Conservation (phyloP, 2,797 vertebrate species). For the Cynopterus sphinx region DNA sequence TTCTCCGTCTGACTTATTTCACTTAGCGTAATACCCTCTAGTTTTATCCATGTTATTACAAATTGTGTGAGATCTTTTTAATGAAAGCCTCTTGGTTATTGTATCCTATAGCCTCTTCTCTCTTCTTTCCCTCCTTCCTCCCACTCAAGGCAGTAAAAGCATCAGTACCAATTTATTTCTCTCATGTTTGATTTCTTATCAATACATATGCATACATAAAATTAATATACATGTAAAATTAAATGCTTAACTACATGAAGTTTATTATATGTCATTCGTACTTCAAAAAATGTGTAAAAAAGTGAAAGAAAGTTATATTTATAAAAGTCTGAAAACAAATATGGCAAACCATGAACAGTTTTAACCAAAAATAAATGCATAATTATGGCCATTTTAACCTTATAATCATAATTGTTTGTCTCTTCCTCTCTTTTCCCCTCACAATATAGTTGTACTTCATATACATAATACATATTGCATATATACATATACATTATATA, state of each 20-base stretch:
- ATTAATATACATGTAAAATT: not conserved
- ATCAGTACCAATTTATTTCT: not conserved
- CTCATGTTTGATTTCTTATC: not conserved
- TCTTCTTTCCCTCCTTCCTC: not conserved
- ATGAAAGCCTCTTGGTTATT: not conserved
- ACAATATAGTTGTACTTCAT: not conserved
- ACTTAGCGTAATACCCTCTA: too few species aligned
- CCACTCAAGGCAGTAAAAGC: not conserved
- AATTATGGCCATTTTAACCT: not conserved
- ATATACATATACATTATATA: not conserved
- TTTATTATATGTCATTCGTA: not conserved
- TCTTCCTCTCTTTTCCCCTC: not conserved
- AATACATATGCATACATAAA: not conserved
- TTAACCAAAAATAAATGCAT: not conserved
- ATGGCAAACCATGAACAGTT: not conserved
- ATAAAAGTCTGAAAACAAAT: not conserved
- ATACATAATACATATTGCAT: not conserved
- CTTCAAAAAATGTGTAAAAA: not conserved
- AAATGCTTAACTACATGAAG: not conserved
- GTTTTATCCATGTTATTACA: too few species aligned
- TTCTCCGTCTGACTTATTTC: too few species aligned
- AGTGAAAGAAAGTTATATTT: not conserved
- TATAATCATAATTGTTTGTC: not conserved
- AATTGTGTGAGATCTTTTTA: not conserved
- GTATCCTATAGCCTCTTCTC: not conserved